Percentiles rank a stretch among this genome's conserved stretches.
Conservation (phyloP, 2,888 invertebrate genomes). For the Diadegma fenestrale region DNA sequence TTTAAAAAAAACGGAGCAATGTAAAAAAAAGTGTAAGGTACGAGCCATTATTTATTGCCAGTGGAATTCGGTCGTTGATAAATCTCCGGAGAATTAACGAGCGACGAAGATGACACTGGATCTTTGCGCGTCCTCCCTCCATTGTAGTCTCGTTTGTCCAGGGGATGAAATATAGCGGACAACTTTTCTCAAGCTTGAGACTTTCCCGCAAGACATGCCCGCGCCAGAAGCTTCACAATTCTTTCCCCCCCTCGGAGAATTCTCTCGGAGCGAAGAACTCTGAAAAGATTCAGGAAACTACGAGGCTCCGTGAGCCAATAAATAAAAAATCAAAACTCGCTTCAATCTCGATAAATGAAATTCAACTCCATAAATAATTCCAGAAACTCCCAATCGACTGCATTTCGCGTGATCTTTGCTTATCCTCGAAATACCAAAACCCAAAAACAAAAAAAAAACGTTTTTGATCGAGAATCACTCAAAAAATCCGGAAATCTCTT, state of each 20-base stretch:
- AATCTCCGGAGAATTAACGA: constrained; percentile 83
- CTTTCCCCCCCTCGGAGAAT: neutral
- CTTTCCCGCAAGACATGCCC: constrained; percentile 74
- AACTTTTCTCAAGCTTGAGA: constrained; percentile 82
- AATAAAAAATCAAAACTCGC: neutral
- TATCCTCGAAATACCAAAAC: neutral
- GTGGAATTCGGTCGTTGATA: constrained; percentile 76
- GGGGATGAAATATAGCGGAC: constrained; percentile 80
- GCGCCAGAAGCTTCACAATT: constrained; percentile 41
- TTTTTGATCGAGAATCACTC: neutral
- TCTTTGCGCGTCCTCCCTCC: constrained; percentile 72
- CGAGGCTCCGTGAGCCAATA: neutral
- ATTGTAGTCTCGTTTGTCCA: constrained; percentile 70
- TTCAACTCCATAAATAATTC: neutral
- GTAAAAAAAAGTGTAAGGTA: constrained; percentile 79
- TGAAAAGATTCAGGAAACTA: constrained; percentile 20
- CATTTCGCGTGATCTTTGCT: neutral
- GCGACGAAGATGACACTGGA: constrained; percentile 82
- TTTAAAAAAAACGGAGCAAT: constrained; percentile 73
- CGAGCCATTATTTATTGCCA: constrained; percentile 79
- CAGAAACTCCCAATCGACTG: neutral
- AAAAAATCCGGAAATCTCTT: neutral
- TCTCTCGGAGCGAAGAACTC: constrained; percentile 13
- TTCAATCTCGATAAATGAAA: neutral
- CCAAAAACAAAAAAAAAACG: neutral